A percentile compares a stretch with the other conserved stretches of the same genome.
Evolutionary conservation across 2,888 invertebrate species (phyloP).

Genomic region (Philereme transversata): DNA sequence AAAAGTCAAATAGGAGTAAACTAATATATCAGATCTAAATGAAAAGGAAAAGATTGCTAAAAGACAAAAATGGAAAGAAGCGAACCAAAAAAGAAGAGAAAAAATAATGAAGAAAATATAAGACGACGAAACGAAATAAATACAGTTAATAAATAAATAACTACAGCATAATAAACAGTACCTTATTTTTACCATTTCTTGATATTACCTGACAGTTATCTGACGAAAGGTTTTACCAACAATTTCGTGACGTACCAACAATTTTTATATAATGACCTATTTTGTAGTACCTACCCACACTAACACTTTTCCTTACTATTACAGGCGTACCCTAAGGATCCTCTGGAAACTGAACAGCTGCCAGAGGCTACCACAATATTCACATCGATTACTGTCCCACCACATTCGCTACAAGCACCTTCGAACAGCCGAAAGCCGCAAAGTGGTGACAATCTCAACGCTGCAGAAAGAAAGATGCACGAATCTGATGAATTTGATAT

Average conservation of each 20-base stretch:
- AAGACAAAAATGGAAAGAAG: constrained; percentile 24
- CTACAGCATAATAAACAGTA: constrained; percentile 4
- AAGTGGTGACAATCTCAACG: no score
- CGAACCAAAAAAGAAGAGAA: constrained; percentile 17
- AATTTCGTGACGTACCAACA: constrained; percentile 36
- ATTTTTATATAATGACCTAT: constrained; percentile 11
- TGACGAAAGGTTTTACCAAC: constrained; percentile 31
- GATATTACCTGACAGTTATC: constrained; percentile 25
- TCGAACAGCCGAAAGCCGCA: no score
- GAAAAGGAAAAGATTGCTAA: constrained; percentile 27
- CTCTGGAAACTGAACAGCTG: no score
- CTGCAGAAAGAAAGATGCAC: no score
- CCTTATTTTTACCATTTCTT: constrained; percentile 30
- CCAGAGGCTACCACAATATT: no score
- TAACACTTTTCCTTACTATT: no score
- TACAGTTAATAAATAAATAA: constrained; percentile 7
- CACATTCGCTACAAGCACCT: no score
- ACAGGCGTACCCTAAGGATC: no score
- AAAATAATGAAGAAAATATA: constrained; percentile 19
- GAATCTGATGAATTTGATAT: no score
- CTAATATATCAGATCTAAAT: constrained; percentile 18
- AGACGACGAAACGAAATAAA: constrained; percentile 3
- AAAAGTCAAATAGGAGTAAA: constrained; percentile 24
- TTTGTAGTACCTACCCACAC: no score
- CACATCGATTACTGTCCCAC: no score